Conservation (phyloP, 1,140 invertebrate species). For the Drusus annulatus region DNA sequence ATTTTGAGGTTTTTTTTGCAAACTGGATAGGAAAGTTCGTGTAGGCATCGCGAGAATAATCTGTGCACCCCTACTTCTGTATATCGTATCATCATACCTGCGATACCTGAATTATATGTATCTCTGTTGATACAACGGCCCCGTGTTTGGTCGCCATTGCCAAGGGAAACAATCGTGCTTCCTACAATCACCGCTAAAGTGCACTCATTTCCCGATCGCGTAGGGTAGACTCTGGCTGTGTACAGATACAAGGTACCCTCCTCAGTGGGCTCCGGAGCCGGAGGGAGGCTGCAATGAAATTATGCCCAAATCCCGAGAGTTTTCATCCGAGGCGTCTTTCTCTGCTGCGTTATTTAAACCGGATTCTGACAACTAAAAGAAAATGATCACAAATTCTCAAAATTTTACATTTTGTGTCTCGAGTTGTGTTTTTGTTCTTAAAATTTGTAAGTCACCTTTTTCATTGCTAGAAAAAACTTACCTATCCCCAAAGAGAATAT, state of each 20-base stretch:
- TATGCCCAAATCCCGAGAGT: slow-evolving; percentile 45
- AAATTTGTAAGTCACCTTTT: too few species aligned
- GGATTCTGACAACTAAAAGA: neutral
- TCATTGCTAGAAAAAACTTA: too few species aligned
- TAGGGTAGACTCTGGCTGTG: neutral
- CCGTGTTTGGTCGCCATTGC: slow-evolving; percentile 39
- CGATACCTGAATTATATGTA: neutral
- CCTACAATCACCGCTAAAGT: slow-evolving; percentile 41
- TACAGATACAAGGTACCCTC: neutral
- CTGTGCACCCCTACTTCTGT: neutral
- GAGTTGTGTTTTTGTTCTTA: too few species aligned
- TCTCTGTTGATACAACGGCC: neutral
- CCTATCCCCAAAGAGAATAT: too few species aligned
- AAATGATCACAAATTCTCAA: too few species aligned
- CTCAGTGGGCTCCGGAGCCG: neutral
- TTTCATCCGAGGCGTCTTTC: slow-evolving; percentile 17
- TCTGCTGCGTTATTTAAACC: neutral
- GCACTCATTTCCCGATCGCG: slow-evolving; percentile 20
- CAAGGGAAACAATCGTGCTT: slow-evolving; percentile 36
- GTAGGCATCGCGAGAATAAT: too few species aligned
- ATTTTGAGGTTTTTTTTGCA: too few species aligned
- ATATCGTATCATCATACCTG: neutral
- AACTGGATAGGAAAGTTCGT: too few species aligned
- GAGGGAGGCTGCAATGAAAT: slow-evolving; percentile 44
- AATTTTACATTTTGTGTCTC: too few species aligned